Evolutionary conservation across 2,113 vertebrate genomes (phyloP).

Genomic region (Uria aalge): DNA sequence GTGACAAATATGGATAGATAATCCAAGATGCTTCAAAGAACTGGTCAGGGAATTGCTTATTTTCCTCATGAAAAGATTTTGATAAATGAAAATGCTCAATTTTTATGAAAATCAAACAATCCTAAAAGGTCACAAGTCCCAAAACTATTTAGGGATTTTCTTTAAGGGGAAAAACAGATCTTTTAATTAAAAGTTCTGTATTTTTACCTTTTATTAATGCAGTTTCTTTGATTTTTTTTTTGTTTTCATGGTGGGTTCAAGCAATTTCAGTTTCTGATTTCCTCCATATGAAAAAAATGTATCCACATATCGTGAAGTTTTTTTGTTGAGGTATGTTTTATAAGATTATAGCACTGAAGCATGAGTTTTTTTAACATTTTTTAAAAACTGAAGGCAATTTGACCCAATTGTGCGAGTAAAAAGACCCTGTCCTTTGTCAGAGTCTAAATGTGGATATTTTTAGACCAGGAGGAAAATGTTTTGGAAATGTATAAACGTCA

Average conservation of each 20-base stretch:
- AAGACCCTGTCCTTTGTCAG: neutral
- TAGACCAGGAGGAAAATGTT: neutral
- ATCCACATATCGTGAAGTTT: neutral
- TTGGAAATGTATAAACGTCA: neutral
- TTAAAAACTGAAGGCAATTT: neutral
- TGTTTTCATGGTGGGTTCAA: neutral
- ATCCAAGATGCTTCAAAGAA: neutral
- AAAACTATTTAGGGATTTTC: neutral
- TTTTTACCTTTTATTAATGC: neutral
- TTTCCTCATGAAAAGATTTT: slow-evolving; percentile 15
- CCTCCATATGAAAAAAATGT: neutral
- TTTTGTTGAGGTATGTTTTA: neutral
- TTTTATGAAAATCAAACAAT: slow-evolving; percentile 23
- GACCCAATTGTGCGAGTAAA: neutral
- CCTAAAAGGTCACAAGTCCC: neutral
- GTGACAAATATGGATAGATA: neutral
- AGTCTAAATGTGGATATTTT: neutral
- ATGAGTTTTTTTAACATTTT: neutral
- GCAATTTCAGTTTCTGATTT: neutral
- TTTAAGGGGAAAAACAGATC: neutral
- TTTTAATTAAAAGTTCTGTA: neutral
- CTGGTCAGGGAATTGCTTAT: neutral
- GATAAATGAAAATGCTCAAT: neutral
- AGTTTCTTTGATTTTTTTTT: neutral
- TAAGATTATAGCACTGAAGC: neutral